These are phyloP conservation scores for Dasyurus viverrinus DNA, from an alignment of 2,113 vertebrate species.

Conservation along the genomic window DNA sequence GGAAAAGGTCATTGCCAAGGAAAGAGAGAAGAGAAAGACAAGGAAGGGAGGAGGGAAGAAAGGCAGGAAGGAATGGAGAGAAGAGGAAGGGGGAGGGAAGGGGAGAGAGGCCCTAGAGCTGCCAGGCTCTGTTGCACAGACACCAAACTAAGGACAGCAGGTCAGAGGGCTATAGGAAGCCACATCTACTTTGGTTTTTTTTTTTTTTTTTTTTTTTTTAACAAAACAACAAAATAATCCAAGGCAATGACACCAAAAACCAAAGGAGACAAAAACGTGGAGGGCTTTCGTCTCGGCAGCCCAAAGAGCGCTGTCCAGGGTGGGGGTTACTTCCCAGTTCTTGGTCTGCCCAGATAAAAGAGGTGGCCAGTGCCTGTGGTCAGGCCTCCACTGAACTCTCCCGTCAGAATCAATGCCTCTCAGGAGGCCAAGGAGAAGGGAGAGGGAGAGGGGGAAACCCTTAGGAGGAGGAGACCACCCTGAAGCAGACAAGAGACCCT, in stretches of 20 bases:
- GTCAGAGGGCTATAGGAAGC: no score
- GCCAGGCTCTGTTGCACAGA: background rate
- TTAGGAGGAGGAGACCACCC: background rate
- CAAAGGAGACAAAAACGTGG: background rate
- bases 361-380: background rate
- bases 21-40: background rate
- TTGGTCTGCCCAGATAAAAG: background rate
- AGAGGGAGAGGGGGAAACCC: background rate
- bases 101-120: background rate
- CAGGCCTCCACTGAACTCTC: background rate
- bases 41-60: no score
- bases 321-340: no score
- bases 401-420: background rate
- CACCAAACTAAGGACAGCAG: no score
- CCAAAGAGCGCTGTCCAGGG: background rate
- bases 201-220: no score
- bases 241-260: background rate
- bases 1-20: background rate
- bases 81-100: no score
- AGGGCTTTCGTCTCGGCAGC: background rate
- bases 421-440: background rate
- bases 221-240: no score
- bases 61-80: no score
- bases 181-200: no score
- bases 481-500: accelerated